These are phyloP conservation scores for Pedionomus torquatus DNA, from an alignment of 2,113 vertebrate species.

Conservation along the genomic window DNA sequence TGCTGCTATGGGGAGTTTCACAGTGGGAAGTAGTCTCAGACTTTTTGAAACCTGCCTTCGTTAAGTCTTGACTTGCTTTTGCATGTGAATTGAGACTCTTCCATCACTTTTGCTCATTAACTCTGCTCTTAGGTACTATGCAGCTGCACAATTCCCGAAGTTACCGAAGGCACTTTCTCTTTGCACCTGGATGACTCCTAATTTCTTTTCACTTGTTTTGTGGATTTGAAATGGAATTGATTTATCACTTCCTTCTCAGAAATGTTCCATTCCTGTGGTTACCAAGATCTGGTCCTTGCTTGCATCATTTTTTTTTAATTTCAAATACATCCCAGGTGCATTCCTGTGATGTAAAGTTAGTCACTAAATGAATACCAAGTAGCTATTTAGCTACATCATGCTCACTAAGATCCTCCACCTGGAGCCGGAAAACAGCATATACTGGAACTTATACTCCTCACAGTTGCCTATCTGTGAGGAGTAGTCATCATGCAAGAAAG, in stretches of 20 bases:
- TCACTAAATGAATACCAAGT: not conserved
- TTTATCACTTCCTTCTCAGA: not conserved
- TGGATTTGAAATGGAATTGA: not conserved
- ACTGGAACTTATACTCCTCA: not conserved
- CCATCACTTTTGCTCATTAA: not conserved
- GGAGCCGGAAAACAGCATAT: not conserved
- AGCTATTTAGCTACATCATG: not conserved
- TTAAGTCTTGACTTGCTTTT: not conserved
- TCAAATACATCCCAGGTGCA: not conserved
- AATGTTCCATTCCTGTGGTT: not conserved
- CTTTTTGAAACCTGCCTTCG: not conserved
- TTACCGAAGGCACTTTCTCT: not conserved
- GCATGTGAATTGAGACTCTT: not conserved
- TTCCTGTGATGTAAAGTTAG: not conserved
- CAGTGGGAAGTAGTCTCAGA: not conserved
- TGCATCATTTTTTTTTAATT: not conserved
- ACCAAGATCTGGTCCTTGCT: not conserved
- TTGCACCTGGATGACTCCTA: not conserved
- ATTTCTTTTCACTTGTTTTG: not conserved
- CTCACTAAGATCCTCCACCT: not conserved
- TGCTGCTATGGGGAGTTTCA: not conserved
- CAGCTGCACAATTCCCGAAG: not conserved
- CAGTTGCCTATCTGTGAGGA: not conserved
- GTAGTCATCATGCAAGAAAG: not conserved
- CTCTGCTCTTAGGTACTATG: not conserved